Evolutionary conservation across 2,113 vertebrate genomes (phyloP).

Genomic region (Dipodomys merriami): DNA sequence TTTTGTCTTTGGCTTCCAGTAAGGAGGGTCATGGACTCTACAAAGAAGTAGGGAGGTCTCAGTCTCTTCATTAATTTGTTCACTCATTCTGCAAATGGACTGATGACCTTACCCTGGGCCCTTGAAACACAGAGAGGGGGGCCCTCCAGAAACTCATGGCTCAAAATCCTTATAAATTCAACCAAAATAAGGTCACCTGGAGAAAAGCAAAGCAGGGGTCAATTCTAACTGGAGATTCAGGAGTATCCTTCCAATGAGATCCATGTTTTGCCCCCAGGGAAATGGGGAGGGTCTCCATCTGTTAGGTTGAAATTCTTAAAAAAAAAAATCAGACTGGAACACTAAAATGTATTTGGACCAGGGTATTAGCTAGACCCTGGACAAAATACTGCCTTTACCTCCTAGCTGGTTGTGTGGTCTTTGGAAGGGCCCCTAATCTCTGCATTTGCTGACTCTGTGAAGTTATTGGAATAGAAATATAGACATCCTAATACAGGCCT

Average conservation of each 20-base stretch:
- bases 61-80: slow-evolving; percentile 38
- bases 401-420: neutral
- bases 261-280: neutral
- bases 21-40: neutral
- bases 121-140: neutral
- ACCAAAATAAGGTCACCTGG: neutral
- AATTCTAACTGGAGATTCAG: neutral
- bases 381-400: neutral
- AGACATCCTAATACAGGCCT: neutral
- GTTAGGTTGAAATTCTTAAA: slow-evolving; percentile 11
- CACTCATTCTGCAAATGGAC: neutral
- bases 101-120: neutral
- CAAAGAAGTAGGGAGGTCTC: neutral
- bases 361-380: neutral
- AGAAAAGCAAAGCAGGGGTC: neutral
- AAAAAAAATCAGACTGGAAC: neutral
- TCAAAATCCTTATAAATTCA: neutral
- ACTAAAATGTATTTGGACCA: neutral
- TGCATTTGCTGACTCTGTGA: neutral
- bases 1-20: slow-evolving; percentile 23
- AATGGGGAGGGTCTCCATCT: neutral
- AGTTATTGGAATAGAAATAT: neutral
- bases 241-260: neutral
- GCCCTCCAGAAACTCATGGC: neutral
- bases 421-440: neutral